These are phyloP conservation scores for Charanyca ferruginea DNA, from an alignment of 2,888 invertebrate genomes.

Conservation along the genomic window DNA sequence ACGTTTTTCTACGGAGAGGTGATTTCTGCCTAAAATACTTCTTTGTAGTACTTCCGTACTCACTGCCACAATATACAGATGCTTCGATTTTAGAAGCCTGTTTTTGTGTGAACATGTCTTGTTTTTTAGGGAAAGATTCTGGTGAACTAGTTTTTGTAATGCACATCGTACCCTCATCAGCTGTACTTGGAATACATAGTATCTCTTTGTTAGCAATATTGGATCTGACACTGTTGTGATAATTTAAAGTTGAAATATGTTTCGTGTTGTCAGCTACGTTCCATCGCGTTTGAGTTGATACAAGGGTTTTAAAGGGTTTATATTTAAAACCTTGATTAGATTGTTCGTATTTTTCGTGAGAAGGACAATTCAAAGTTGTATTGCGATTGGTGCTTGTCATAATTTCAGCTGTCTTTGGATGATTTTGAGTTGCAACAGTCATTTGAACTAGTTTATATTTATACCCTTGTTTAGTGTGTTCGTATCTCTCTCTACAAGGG, in stretches of 20 bases:
- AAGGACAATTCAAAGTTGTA: slow-evolving; percentile 2
- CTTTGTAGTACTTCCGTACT: neutral
- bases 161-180: neutral
- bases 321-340: no score
- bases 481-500: neutral
- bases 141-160: neutral
- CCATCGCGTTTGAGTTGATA: neutral
- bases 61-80: slow-evolving; percentile 11
- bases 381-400: neutral
- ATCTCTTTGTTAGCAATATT: neutral
- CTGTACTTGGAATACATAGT: neutral
- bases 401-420: neutral
- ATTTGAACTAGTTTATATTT: neutral
- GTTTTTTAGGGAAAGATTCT: neutral
- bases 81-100: neutral
- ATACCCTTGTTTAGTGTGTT: neutral
- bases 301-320: no score
- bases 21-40: neutral
- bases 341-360: neutral
- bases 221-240: neutral
- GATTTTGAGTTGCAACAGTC: neutral
- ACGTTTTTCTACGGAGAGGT: neutral
- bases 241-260: neutral
- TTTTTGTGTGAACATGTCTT: slow-evolving; percentile 11
- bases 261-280: neutral